Percentiles rank a stretch among this genome's conserved stretches.
These are phyloP conservation scores for Mohoua ochrocephala DNA, from an alignment of 2,113 vertebrate genomes.

Conservation along the genomic window DNA sequence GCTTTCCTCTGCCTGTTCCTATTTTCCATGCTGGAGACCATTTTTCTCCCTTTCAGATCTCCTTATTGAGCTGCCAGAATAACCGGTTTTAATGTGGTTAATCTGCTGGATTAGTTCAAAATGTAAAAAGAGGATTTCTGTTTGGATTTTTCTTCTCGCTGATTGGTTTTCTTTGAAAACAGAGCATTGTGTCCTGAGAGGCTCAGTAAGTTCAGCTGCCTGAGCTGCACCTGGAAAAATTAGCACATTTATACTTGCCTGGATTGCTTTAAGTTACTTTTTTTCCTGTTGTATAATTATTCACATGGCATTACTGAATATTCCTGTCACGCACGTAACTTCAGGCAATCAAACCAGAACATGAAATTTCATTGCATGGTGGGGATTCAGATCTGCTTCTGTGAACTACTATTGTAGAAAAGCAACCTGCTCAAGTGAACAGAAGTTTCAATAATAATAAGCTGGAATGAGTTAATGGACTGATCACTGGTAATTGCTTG, in stretches of 20 bases:
- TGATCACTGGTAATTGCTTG: background rate
- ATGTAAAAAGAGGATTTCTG: background rate
- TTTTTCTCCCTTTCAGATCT: background rate
- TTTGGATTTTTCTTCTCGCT: background rate
- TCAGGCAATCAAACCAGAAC: background rate
- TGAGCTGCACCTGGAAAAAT: background rate
- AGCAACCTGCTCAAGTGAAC: background rate
- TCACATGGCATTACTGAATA: background rate
- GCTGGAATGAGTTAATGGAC: background rate
- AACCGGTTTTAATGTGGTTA: background rate
- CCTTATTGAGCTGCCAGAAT: background rate
- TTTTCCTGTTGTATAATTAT: background rate
- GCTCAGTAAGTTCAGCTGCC: background rate
- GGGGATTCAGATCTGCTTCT: background rate
- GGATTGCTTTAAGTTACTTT: background rate
- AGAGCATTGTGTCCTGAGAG: background rate
- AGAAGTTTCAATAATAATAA: background rate
- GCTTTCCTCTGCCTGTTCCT: background rate
- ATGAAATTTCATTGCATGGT: background rate
- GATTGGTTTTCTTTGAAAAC: background rate
- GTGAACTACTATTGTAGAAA: background rate
- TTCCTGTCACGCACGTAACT: background rate
- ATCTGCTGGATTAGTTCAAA: background rate
- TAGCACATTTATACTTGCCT: background rate
- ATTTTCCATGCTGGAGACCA: background rate